Evolutionary conservation across 2,113 vertebrate species (phyloP).

Genomic region (Macheiramphus alcinus): DNA sequence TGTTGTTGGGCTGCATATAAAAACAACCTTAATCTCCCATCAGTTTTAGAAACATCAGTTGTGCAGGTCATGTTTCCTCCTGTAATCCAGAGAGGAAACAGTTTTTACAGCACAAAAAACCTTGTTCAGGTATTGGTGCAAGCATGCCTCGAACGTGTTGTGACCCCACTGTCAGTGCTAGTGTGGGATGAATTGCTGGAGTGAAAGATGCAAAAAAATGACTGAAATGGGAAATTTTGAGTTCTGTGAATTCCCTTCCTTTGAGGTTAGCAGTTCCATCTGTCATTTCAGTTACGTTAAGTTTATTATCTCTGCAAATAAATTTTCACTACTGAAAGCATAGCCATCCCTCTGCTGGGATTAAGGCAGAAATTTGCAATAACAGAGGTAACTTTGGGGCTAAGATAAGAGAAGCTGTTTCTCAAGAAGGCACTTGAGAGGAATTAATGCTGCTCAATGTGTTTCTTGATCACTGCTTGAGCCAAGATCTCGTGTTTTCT

Average conservation of each 20-base stretch:
- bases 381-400: background rate
- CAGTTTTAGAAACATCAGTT: background rate
- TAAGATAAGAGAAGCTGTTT: constrained; percentile 1
- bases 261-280: background rate
- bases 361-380: background rate
- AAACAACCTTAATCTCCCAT: background rate
- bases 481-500: background rate
- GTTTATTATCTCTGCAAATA: constrained; percentile 4
- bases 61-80: background rate
- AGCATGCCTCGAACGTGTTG: background rate
- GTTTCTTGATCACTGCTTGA: background rate
- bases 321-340: background rate
- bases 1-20: background rate
- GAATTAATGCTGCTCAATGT: background rate
- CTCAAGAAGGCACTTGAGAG: background rate
- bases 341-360: background rate
- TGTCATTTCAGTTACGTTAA: background rate
- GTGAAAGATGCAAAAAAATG: background rate
- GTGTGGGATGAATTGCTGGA: background rate
- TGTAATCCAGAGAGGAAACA: background rate
- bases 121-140: background rate
- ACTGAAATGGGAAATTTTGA: background rate
- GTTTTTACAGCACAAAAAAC: background rate
- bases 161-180: background rate
- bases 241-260: background rate